Conservation (phyloP, 1,140 invertebrate species). For the Popillia japonica region DNA sequence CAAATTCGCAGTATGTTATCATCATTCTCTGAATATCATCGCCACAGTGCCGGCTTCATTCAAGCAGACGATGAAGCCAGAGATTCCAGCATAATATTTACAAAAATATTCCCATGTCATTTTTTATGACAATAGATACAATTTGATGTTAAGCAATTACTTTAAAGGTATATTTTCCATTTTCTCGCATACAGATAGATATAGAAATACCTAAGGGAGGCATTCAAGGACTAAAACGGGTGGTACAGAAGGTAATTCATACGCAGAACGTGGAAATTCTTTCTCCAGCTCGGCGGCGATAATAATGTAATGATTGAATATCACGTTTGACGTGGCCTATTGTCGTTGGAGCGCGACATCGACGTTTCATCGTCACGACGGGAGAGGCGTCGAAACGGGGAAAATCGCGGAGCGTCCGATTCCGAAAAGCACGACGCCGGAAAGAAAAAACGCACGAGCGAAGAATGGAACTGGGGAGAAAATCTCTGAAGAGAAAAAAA, state of each 20-base stretch:
- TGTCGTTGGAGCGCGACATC: background rate
- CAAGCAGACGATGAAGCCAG: too few relatives aligned
- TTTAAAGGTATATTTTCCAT: background rate
- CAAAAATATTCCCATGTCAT: too few relatives aligned
- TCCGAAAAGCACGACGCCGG: too few relatives aligned
- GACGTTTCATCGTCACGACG: background rate
- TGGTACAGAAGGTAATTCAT: conserved; percentile 5
- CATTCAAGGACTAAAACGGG: background rate
- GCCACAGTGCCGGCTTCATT: too few relatives aligned
- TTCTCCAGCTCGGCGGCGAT: background rate
- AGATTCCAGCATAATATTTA: too few relatives aligned
- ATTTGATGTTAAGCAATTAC: too few relatives aligned
- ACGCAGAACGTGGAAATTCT: conserved; percentile 17
- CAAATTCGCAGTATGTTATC: too few relatives aligned
- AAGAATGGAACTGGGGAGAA: background rate
- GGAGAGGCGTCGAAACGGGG: background rate
- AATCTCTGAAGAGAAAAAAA: background rate
- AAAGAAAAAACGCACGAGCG: background rate
- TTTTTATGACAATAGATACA: too few relatives aligned
- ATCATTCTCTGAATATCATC: too few relatives aligned
- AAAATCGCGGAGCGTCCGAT: background rate
- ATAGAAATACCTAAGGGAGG: background rate
- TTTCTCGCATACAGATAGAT: background rate
- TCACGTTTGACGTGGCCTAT: conserved; percentile 8
- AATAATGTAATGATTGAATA: conserved; percentile 16